Percentiles rank a stretch among this genome's conserved stretches.
phyloP scores from a whole-genome alignment of 1,140 invertebrate genomes.

The Aphaenogaster floridana region DNA sequence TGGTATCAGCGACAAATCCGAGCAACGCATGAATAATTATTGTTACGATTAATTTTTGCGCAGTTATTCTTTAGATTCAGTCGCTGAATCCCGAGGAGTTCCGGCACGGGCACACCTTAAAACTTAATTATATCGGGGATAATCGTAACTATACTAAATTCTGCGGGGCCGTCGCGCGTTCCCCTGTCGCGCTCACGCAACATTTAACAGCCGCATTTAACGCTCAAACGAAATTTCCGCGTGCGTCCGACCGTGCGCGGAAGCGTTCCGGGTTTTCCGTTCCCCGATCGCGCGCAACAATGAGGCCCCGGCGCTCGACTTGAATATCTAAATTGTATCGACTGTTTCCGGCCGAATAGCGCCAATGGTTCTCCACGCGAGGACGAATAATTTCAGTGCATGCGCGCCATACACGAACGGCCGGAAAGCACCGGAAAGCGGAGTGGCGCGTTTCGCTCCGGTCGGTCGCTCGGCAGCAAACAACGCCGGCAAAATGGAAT shows the following conservation, averaged over 20 bases:
- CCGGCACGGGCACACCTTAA: background rate
- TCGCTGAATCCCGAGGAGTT: background rate
- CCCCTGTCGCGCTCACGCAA: constrained; percentile 36
- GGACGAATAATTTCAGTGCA: constrained; percentile 62
- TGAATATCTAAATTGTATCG: constrained; percentile 69
- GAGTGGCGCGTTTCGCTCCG: constrained; percentile 59
- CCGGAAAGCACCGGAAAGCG: constrained; percentile 46
- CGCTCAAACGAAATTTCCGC: constrained; percentile 64
- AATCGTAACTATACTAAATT: constrained; percentile 50
- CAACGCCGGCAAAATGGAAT: constrained; percentile 78
- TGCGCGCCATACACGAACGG: constrained; percentile 33
- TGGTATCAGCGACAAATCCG: background rate
- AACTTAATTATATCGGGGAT: constrained; percentile 28
- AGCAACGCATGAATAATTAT: background rate
- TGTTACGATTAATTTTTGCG: background rate
- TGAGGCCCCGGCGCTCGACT: constrained; percentile 58
- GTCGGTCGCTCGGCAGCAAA: constrained; percentile 29
- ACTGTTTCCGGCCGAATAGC: constrained; percentile 58
- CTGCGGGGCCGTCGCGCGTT: constrained; percentile 7
- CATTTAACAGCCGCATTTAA: constrained; percentile 67
- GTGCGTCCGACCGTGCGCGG: constrained; percentile 51
- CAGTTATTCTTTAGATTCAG: background rate
- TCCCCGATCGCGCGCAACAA: constrained; percentile 62
- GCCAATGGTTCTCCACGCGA: constrained; percentile 56
- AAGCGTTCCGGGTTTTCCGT: constrained; percentile 65